Conservation (phyloP, 1,140 invertebrate genomes). For the Doryteuthis pealeii region DNA sequence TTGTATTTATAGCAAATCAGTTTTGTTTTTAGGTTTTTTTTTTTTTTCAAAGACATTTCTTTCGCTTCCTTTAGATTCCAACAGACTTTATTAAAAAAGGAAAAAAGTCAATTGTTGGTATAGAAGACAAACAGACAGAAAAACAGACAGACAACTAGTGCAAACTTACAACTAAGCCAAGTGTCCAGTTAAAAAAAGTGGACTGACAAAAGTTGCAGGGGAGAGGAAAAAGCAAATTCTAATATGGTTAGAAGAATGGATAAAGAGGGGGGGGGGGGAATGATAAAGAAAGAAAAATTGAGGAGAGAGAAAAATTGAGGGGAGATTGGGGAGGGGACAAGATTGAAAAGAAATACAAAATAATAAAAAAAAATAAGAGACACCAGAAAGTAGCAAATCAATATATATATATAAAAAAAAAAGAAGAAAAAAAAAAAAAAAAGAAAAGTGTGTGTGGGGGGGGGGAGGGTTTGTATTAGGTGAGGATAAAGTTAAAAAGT, state of each 20-base stretch:
- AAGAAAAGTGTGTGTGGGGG: too few species aligned
- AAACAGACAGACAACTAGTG: not conserved
- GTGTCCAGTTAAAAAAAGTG: not conserved
- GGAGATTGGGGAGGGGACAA: not conserved
- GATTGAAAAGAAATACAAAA: too few species aligned
- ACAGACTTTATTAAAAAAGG: too few species aligned
- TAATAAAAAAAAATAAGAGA: too few species aligned
- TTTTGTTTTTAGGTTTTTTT: not conserved
- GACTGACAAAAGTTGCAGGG: too few species aligned
- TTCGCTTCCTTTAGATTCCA: too few species aligned
- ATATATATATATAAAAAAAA: too few species aligned
- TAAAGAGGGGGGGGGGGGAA: too few species aligned
- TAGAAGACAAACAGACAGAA: not conserved
- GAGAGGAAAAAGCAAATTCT: not conserved
- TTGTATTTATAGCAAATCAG: constrained; percentile 5
- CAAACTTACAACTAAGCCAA: not conserved
- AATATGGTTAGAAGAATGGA: not conserved
- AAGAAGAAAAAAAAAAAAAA: too few species aligned
- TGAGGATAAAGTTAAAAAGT: too few species aligned
- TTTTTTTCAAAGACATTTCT: not conserved
- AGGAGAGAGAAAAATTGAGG: not conserved
- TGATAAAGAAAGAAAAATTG: not conserved
- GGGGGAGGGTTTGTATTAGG: too few species aligned
- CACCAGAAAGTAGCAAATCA: too few species aligned
- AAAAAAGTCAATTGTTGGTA: not conserved